Evolutionary conservation across 1,140 invertebrate genomes (phyloP).

Genomic region (Panulirus ornatus): DNA sequence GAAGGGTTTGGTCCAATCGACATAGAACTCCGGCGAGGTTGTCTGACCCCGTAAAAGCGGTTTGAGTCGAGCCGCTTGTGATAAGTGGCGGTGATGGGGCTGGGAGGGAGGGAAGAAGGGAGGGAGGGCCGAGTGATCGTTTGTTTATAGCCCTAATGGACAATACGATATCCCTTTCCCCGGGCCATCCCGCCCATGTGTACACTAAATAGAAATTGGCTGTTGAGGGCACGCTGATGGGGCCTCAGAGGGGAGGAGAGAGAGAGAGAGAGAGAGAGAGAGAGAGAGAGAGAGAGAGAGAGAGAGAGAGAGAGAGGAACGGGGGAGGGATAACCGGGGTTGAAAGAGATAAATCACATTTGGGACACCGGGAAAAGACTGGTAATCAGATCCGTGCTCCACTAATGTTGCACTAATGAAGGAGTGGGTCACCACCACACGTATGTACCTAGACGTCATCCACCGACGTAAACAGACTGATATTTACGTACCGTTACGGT

Average conservation of each 20-base stretch:
- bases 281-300: constrained; percentile 24
- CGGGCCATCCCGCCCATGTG: constrained; percentile 8
- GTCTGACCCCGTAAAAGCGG: too few relatives aligned
- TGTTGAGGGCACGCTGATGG: constrained; percentile 20
- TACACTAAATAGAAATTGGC: constrained; percentile 62
- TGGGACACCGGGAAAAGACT: neutral
- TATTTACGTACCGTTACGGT: too few relatives aligned
- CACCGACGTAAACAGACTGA: too few relatives aligned
- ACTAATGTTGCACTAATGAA: too few relatives aligned
- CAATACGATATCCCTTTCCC: constrained; percentile 46
- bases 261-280: constrained; percentile 22
- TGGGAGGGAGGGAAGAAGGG: neutral
- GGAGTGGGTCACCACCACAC: too few relatives aligned
- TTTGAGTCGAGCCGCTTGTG: constrained; percentile 2
- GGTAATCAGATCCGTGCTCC: neutral
- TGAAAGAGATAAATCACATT: neutral
- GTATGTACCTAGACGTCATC: too few relatives aligned
- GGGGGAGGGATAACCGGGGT: too few relatives aligned
- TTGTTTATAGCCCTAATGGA: constrained; percentile 58
- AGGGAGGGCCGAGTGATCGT: constrained; percentile 23
- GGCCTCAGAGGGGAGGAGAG: neutral
- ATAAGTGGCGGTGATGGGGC: neutral
- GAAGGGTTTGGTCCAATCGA: neutral
- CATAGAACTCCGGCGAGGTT: too few relatives aligned
- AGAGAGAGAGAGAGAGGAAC: constrained; percentile 6